These are phyloP conservation scores for Torymus auratus DNA, from an alignment of 2,888 invertebrate species.

Conservation along the genomic window DNA sequence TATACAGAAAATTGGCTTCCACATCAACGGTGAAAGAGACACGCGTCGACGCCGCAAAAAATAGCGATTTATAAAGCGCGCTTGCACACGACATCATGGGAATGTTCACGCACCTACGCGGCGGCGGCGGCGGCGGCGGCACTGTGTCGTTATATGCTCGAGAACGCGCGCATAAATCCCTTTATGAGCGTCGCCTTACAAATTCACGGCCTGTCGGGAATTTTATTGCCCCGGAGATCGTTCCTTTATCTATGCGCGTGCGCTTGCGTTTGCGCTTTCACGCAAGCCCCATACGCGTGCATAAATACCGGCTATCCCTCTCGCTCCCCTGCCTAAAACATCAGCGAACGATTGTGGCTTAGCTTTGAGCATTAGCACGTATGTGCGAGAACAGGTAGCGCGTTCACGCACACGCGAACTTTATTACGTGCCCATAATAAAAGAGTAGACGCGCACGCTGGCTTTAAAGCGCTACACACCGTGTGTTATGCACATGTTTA, in stretches of 20 bases:
- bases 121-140: not conserved
- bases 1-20: not conserved
- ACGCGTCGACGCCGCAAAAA: conserved; percentile 9
- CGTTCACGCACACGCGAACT: not conserved
- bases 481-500: conserved; percentile 19
- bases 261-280: conserved; percentile 33
- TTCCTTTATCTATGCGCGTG: conserved; percentile 66
- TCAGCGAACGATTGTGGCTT: conserved; percentile 16
- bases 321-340: too few species aligned
- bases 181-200: conserved; percentile 73
- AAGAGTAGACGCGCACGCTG: not conserved
- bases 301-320: conserved; percentile 38
- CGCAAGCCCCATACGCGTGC: conserved; percentile 53
- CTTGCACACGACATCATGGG: conserved; percentile 24
- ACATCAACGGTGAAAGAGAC: not conserved
- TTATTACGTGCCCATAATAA: conserved; percentile 36
- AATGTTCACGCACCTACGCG: conserved; percentile 44
- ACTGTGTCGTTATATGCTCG: conserved; percentile 36
- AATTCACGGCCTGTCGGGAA: conserved; percentile 73
- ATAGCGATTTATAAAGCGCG: conserved; percentile 31
- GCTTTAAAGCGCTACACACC: not conserved
- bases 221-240: conserved; percentile 71
- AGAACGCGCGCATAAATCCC: conserved; percentile 70
- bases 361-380: conserved; percentile 28
- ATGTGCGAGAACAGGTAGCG: not conserved